Evolutionary conservation across 2,797 vertebrate species (phyloP).

Genomic region (Acrossocheilus fasciatus): DNA sequence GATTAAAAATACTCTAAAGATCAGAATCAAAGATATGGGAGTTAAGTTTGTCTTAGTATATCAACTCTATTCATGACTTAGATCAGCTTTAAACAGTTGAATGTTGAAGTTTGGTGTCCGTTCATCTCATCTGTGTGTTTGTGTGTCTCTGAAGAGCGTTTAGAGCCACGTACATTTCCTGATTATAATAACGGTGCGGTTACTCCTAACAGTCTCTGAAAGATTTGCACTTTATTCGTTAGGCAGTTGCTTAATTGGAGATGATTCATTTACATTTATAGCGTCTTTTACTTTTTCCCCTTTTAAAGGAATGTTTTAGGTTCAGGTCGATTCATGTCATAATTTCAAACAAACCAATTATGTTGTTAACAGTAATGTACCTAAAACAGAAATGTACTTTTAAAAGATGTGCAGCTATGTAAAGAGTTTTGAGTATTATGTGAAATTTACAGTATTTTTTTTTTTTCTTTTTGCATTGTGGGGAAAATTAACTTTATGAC

Average conservation of each 20-base stretch:
- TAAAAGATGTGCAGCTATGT: not conserved
- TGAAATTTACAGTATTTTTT: not conserved
- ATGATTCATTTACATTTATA: not conserved
- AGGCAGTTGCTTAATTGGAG: not conserved
- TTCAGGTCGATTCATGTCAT: not conserved
- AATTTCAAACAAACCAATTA: not conserved
- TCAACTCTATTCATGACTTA: not conserved
- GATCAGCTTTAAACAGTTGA: constrained; percentile 8
- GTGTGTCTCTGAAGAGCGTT: not conserved
- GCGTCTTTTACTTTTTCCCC: not conserved
- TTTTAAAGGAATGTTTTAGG: not conserved
- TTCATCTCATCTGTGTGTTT: constrained; percentile 6
- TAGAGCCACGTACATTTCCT: not conserved
- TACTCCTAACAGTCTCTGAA: not conserved
- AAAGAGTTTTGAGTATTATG: not conserved
- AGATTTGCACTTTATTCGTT: constrained; percentile 39
- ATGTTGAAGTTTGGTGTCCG: constrained; percentile 7
- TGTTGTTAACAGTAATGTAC: not conserved
- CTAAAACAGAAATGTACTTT: not conserved
- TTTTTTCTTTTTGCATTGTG: not conserved
- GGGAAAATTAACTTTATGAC: not conserved
- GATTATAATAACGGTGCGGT: constrained; percentile 17
- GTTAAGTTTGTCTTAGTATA: not conserved
- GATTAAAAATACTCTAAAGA: not conserved
- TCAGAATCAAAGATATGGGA: constrained; percentile 1